Conservation (phyloP, 64 coral and sea anemone species). For the Cladopsammia gracilis region DNA sequence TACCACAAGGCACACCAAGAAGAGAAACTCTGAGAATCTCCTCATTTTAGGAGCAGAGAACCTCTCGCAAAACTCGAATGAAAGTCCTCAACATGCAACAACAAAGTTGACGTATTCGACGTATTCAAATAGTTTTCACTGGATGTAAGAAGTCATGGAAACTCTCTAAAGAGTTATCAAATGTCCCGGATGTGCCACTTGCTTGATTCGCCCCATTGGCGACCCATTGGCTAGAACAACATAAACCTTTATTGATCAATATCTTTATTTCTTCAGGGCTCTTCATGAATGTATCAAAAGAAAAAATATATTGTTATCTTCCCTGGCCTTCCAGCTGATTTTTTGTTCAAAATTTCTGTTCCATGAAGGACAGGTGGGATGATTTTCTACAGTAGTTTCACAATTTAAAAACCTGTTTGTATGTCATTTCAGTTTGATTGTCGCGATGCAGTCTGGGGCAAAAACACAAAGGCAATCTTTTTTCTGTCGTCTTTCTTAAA, state of each 20-base stretch:
- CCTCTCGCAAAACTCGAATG: background rate
- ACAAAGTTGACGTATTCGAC: background rate
- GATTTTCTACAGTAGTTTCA: too few species aligned
- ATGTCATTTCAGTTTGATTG: too few species aligned
- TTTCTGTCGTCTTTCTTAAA: too few species aligned
- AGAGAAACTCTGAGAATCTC: background rate
- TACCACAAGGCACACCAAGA: background rate
- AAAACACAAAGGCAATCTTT: too few species aligned
- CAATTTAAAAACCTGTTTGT: too few species aligned
- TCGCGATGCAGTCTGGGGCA: too few species aligned
- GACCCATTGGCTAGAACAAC: background rate
- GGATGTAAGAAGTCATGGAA: slow-evolving; percentile 38
- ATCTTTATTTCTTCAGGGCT: background rate
- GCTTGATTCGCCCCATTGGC: background rate
- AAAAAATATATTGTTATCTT: too few species aligned
- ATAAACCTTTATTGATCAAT: background rate
- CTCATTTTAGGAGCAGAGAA: background rate
- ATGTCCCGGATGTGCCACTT: slow-evolving; percentile 26
- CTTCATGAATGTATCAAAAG: too few species aligned
- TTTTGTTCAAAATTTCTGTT: too few species aligned
- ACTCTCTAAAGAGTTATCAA: background rate
- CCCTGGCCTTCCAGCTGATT: too few species aligned
- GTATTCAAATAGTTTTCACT: background rate
- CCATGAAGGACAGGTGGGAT: too few species aligned
- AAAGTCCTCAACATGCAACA: background rate